Conservation (phyloP, 2,113 vertebrate genomes). For the Oryzias melastigma region DNA sequence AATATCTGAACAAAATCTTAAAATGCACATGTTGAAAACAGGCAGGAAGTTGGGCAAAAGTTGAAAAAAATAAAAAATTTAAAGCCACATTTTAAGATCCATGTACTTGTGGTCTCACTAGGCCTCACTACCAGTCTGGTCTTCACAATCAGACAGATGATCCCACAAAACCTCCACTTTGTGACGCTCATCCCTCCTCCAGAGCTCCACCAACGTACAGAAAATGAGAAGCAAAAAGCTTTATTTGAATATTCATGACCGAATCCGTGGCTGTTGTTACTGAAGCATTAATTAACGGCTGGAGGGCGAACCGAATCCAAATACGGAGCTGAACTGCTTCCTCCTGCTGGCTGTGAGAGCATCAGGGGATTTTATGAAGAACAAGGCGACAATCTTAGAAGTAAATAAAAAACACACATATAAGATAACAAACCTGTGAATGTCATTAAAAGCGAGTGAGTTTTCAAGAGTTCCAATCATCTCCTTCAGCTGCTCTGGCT, state of each 20-base stretch:
- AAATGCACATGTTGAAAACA: too few relatives aligned
- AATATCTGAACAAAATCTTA: too few relatives aligned
- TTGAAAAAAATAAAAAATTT: not conserved
- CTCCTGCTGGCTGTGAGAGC: too few relatives aligned
- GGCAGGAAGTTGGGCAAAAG: too few relatives aligned
- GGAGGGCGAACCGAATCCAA: conserved; percentile 91
- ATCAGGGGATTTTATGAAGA: too few relatives aligned
- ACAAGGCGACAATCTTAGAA: conserved; percentile 19
- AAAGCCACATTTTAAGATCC: not conserved
- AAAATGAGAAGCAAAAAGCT: conserved; percentile 85
- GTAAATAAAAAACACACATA: conserved; percentile 8
- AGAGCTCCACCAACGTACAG: conserved; percentile 62
- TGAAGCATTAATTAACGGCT: conserved; percentile 99
- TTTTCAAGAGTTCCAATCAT: conserved; percentile 72
- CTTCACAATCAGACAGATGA: conserved; percentile 25
- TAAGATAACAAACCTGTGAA: conserved; percentile 18
- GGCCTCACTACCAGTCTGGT: conserved; percentile 4
- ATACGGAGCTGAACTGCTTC: conserved; percentile 30
- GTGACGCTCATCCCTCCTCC: conserved; percentile 40
- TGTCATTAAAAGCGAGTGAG: conserved; percentile 55
- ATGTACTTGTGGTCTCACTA: too few relatives aligned
- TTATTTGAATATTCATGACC: conserved; percentile 99
- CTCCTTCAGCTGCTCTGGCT: conserved; percentile 64
- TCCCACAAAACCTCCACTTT: not conserved
- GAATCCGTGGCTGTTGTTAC: conserved; percentile 96